phyloP scores from a whole-genome alignment of 2,797 vertebrate genomes.

The Neosalanx taihuensis region DNA sequence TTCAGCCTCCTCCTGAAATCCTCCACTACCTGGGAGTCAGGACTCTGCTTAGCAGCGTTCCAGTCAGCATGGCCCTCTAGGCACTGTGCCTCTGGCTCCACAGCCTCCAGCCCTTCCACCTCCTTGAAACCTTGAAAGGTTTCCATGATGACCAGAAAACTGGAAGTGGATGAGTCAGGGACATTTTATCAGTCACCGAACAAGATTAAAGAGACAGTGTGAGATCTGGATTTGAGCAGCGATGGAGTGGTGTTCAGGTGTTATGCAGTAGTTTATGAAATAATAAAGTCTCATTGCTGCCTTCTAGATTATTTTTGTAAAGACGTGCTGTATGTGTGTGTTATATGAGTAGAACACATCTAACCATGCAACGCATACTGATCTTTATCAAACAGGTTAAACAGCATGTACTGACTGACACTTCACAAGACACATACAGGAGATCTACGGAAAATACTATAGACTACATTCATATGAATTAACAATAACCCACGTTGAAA shows the following conservation, averaged over 20 bases:
- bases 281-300: too few species aligned
- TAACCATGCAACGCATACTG: constrained; percentile 61
- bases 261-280: not conserved
- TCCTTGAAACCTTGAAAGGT: constrained; percentile 44
- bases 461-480: not conserved
- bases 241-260: not conserved
- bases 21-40: constrained; percentile 67
- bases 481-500: not conserved
- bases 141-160: not conserved
- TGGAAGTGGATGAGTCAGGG: constrained; percentile 7
- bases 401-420: constrained; percentile 28
- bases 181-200: not conserved
- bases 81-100: constrained; percentile 36
- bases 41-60: constrained; percentile 15
- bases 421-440: not conserved
- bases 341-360: not conserved
- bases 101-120: constrained; percentile 35
- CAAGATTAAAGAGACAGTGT: not conserved
- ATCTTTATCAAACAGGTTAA: constrained; percentile 69
- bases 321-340: not conserved
- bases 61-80: constrained; percentile 35
- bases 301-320: not conserved
- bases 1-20: constrained; percentile 88
- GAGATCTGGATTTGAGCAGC: not conserved
- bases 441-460: not conserved